phyloP scores from a whole-genome alignment of 2,113 vertebrate genomes.

The Pogonocichla stellata region DNA sequence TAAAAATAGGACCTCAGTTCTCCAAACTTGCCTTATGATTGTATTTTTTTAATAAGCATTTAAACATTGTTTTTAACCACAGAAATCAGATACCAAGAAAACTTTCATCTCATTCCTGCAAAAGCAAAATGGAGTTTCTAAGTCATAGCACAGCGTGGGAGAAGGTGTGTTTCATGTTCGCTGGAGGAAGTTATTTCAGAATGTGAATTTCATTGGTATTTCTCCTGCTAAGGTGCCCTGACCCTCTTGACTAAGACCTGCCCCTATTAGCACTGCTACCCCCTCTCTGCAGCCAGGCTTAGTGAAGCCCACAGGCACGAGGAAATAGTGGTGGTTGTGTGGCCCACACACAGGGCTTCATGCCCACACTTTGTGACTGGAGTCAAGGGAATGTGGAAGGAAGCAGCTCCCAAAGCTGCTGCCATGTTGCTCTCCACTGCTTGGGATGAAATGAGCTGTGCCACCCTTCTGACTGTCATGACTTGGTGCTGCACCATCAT shows the following conservation, averaged over 20 bases:
- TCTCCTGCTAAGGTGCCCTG: background rate
- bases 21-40: background rate
- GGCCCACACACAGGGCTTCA: background rate
- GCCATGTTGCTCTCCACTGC: background rate
- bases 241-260: background rate
- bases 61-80: constrained; percentile 65
- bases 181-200: constrained; percentile 36
- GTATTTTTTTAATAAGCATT: background rate
- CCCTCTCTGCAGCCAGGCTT: background rate
- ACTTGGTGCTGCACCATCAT: background rate
- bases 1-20: constrained; percentile 26
- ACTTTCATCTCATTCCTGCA: constrained; percentile 65
- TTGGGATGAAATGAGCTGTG: background rate
- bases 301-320: fast-evolving
- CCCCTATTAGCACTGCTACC: background rate
- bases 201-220: constrained; percentile 4
- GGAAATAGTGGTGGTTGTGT: fast-evolving
- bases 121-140: constrained; percentile 62
- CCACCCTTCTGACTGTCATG: fast-evolving
- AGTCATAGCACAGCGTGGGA: constrained; percentile 9
- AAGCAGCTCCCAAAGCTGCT: background rate
- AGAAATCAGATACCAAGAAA: constrained; percentile 62
- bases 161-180: background rate
- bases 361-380: background rate
- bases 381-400: background rate